Evolutionary conservation across 1,140 invertebrate genomes (phyloP), one percentile per base, ranked within the genome.

Genomic region (Ceratitis capitata): DNA sequence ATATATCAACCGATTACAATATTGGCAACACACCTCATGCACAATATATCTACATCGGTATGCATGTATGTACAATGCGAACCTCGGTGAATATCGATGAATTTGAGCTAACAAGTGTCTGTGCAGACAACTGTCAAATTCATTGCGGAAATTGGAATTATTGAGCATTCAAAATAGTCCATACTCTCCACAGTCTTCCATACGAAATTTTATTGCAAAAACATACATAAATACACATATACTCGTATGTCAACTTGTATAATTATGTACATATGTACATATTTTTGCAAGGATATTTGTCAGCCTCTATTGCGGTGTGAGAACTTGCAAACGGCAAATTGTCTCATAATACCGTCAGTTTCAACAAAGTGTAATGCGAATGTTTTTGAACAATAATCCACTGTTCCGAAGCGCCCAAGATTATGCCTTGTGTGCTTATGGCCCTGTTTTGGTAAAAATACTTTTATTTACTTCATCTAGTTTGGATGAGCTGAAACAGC

Each of bases 71-170:
- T n/a, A n/a, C n/a, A n/a, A n/a, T n/a, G n/a, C n/a, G n/a, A n/a
- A n/a, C n/a, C n/a, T n/a, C n/a, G n/a, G n/a, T n/a, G n/a, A n/a
- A 32, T 64, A 64, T 16, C 23, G 26, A 64, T 23, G 29, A 26
- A 23, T 64, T 5, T 64, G 6, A n/a, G n/a, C n/a, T 23, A 56
- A 61, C 23, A 61, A 61, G 29, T 69, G 61, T 64, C 29, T 64
- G 69, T 78, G 69, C 29, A 45, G 19, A 32, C 6, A 69, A 39
- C 64, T 69, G 64, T 39, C 64, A 78, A 45, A 78, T 78, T 78
- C 69, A 78, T 78, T 78, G 35, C 35, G 39, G 39, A 78, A 78
- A 78, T 78, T n/a, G 69, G n/a, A 78, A 78, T 78, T 78, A 78
- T 78, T 78, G 69, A 78, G 45, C 69, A 78, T 19, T 42, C 69